Conservation (phyloP, 2,113 vertebrate species). For the Myrmophylax atrothorax region DNA sequence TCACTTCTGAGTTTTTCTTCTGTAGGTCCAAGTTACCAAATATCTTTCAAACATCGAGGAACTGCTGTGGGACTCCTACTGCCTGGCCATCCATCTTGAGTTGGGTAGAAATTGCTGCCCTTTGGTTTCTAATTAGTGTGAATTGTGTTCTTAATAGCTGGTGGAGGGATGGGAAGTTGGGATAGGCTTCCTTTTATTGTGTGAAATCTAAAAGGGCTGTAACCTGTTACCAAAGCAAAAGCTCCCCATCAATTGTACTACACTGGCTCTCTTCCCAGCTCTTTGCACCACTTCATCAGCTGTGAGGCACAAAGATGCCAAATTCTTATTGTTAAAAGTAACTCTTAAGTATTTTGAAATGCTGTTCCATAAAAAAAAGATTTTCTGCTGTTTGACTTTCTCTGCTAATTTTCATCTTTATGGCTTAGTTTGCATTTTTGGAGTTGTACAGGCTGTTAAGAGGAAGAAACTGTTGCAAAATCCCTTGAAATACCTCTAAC, state of each 20-base stretch:
- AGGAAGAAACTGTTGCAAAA: constrained; percentile 54
- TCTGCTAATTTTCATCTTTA: constrained; percentile 48
- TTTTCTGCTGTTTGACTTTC: constrained; percentile 41
- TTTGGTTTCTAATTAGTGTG: constrained; percentile 55
- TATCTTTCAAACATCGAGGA: neutral
- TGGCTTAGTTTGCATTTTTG: constrained; percentile 47
- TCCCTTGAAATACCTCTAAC: neutral
- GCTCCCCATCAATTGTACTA: constrained; percentile 51
- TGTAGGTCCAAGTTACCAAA: accelerated
- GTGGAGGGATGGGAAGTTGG: constrained; percentile 43
- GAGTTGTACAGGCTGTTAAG: neutral
- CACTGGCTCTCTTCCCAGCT: constrained; percentile 38
- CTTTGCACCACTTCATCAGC: constrained; percentile 37
- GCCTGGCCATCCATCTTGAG: neutral
- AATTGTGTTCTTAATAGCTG: constrained; percentile 37
- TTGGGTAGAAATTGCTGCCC: constrained; percentile 31
- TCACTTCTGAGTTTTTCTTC: neutral
- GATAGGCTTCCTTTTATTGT: constrained; percentile 69
- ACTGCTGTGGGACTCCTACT: neutral
- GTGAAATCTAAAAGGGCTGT: constrained; percentile 47
- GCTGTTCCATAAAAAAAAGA: neutral
- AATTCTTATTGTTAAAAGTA: constrained; percentile 18
- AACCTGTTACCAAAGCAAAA: constrained; percentile 58
- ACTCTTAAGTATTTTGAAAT: constrained; percentile 12
- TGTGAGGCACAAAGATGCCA: constrained; percentile 3